phyloP scores from a whole-genome alignment of 2,113 vertebrate species.

The Microcebus tavaratra region DNA sequence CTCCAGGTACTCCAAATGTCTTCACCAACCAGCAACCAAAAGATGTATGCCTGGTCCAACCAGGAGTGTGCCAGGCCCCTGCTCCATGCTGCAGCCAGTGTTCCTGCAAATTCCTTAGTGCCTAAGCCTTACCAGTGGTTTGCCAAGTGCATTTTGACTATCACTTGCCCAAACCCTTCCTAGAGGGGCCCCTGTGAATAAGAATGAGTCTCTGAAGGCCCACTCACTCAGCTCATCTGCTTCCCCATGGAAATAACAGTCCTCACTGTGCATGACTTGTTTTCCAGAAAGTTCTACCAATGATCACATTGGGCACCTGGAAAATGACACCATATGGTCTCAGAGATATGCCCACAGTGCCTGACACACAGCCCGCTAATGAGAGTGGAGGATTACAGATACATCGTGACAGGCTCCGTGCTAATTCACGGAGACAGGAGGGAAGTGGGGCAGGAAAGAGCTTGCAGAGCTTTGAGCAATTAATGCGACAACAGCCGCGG shows the following conservation, averaged over 20 bases:
- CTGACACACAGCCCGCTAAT: conserved; percentile 4
- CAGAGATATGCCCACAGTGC: not conserved
- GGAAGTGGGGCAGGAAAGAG: not conserved
- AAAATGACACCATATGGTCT: conserved; percentile 7
- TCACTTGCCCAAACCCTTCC: not conserved
- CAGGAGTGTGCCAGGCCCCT: not conserved
- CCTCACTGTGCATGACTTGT: not conserved
- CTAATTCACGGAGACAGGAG: conserved; percentile 14
- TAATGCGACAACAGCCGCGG: not conserved
- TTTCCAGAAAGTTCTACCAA: conserved; percentile 50
- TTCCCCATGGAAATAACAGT: not conserved
- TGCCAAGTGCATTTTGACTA: not conserved
- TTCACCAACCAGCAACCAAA: not conserved
- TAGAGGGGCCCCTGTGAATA: not conserved
- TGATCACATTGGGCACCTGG: not conserved
- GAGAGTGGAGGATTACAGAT: conserved; percentile 5
- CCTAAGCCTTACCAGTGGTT: not conserved
- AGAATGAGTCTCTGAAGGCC: not conserved
- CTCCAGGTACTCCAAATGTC: not conserved
- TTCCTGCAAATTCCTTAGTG: not conserved
- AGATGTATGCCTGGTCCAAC: not conserved
- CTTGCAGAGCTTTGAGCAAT: not conserved
- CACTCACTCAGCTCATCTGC: not conserved
- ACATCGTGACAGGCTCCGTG: not conserved
- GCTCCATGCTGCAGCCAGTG: not conserved